Conservation (phyloP, 2,888 invertebrate genomes). For the Erynnis tages region DNA sequence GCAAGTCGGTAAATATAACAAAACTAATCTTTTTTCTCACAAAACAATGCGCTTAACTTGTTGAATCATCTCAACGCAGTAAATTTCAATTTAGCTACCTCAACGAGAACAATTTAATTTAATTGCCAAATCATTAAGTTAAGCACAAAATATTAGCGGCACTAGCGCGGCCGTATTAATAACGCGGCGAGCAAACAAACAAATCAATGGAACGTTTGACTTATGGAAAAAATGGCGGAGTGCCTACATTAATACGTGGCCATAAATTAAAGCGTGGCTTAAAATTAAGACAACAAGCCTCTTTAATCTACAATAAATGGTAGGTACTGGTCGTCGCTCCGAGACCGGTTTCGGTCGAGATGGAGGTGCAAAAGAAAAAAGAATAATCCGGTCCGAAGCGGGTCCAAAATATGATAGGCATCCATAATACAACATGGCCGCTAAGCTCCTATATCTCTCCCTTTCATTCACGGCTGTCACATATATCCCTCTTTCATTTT, state of each 20-base stretch:
- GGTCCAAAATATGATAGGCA: conserved; percentile 82
- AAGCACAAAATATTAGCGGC: conserved; percentile 77
- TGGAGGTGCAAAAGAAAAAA: conserved; percentile 76
- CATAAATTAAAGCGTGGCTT: conserved; percentile 79
- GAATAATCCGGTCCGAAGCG: conserved; percentile 78
- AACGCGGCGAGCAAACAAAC: conserved; percentile 64
- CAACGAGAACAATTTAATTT: conserved; percentile 78
- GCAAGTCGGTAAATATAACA: background rate
- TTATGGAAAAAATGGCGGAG: conserved; percentile 71
- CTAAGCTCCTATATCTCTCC: conserved; percentile 72
- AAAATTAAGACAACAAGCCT: conserved; percentile 83
- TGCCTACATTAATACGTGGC: conserved; percentile 72
- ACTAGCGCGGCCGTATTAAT: conserved; percentile 72
- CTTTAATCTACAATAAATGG: conserved; percentile 82
- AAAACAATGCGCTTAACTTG: conserved; percentile 7
- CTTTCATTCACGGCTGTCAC: conserved; percentile 49
- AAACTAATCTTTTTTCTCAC: conserved; percentile 19
- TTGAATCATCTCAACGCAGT: conserved; percentile 52
- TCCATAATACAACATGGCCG: conserved; percentile 82
- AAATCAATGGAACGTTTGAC: conserved; percentile 70
- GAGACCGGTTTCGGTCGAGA: conserved; percentile 73
- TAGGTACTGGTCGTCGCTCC: conserved; percentile 73
- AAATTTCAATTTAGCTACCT: conserved; percentile 78
- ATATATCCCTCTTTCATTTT: conserved; percentile 68
- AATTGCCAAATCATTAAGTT: conserved; percentile 81